A percentile compares a stretch with the other conserved stretches of the same genome.
phyloP scores from a whole-genome alignment of 2,797 vertebrate genomes.

The Rallus crepitans region DNA sequence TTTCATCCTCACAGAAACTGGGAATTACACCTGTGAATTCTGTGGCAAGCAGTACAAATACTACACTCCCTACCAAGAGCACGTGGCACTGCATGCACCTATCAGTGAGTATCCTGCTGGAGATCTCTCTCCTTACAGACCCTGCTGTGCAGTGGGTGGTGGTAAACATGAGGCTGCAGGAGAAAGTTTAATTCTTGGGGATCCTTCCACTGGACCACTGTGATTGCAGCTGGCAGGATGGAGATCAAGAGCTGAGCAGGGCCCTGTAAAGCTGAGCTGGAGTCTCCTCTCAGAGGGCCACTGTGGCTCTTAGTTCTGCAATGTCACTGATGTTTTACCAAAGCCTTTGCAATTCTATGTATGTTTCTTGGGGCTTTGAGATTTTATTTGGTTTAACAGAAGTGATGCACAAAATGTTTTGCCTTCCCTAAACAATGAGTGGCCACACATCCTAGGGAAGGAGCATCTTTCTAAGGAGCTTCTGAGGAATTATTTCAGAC shows the following conservation, averaged over 20 bases:
- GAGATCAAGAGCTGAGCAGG: neutral
- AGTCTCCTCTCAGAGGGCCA: neutral
- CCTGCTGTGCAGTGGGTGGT: neutral
- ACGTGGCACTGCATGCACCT: conserved; percentile 95
- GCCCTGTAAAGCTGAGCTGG: neutral
- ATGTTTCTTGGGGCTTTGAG: neutral
- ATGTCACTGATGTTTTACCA: neutral
- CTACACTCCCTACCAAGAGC: conserved; percentile 99
- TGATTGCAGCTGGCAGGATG: neutral
- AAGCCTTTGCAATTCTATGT: neutral
- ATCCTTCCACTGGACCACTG: neutral
- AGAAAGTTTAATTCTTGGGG: neutral
- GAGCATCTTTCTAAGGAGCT: neutral
- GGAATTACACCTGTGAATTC: conserved; percentile 97
- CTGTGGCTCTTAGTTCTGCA: neutral
- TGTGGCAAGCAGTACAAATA: conserved; percentile 99
- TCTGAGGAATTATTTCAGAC: neutral
- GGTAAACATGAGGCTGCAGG: neutral
- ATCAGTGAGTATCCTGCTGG: conserved; percentile 87
- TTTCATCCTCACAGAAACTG: conserved; percentile 88
- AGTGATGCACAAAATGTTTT: neutral
- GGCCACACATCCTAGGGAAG: neutral
- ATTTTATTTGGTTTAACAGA: neutral
- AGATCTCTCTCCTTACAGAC: neutral
- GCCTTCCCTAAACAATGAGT: neutral